phyloP scores from a whole-genome alignment of 2,113 vertebrate species.

The Chloropsis cyanopogon region DNA sequence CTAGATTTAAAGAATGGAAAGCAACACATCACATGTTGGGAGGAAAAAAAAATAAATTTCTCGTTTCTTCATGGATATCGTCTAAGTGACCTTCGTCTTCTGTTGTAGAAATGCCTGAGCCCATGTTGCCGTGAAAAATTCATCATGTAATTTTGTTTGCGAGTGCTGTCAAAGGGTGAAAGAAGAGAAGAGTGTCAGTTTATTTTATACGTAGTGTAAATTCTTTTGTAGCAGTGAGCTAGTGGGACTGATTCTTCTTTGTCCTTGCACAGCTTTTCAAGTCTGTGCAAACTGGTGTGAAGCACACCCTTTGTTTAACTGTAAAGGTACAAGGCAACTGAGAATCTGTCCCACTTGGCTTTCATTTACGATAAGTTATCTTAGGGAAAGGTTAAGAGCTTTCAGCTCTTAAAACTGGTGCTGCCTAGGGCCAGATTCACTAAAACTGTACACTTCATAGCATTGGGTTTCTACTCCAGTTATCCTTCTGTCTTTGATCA shows the following conservation, averaged over 20 bases:
- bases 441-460: not conserved
- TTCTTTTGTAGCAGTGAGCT: not conserved
- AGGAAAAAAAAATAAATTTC: constrained; percentile 71
- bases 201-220: not conserved
- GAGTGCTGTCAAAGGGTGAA: constrained; percentile 83
- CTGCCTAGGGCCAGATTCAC: constrained; percentile 47
- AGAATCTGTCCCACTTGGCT: constrained; percentile 19
- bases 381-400: not conserved
- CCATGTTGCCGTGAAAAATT: constrained; percentile 98
- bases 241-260: not conserved
- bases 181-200: constrained; percentile 61
- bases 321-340: not conserved
- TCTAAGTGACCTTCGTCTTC: constrained; percentile 94
- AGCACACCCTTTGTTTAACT: not conserved
- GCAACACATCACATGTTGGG: constrained; percentile 73
- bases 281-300: not conserved
- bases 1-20: constrained; percentile 71
- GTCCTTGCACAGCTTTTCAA: not conserved
- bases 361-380: not conserved
- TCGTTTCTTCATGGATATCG: constrained; percentile 83
- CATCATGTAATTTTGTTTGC: constrained; percentile 99
- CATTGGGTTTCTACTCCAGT: not conserved
- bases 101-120: constrained; percentile 95
- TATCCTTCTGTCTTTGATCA: not conserved
- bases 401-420: not conserved